Conservation (phyloP, 2,797 vertebrate species). For the Delichon dasypus region DNA sequence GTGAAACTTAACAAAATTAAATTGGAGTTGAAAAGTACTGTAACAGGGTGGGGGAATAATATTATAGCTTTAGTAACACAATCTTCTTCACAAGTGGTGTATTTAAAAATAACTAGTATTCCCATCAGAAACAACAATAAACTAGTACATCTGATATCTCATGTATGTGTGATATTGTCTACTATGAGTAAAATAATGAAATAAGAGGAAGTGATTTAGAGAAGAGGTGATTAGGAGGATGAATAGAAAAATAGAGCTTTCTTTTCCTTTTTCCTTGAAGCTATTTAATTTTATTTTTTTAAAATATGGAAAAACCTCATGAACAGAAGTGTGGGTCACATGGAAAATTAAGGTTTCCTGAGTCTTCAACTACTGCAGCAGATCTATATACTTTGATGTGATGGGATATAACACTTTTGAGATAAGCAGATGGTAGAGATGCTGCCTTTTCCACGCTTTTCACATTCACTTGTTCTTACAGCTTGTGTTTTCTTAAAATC, state of each 20-base stretch:
- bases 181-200: not conserved
- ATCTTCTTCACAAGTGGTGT: not conserved
- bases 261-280: not conserved
- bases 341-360: not conserved
- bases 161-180: not conserved
- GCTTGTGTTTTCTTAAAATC: not conserved
- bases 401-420: not conserved
- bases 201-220: not conserved
- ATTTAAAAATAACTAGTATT: not conserved
- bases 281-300: not conserved
- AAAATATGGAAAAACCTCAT: not conserved
- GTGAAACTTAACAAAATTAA: not conserved
- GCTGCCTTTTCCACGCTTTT: not conserved
- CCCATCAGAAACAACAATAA: not conserved
- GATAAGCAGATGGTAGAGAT: not conserved
- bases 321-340: not conserved
- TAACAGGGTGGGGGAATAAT: not conserved
- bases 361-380: not conserved
- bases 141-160: not conserved
- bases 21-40: not conserved
- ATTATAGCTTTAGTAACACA: not conserved
- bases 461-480: not conserved
- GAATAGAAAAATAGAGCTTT: not conserved
- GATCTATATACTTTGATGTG: not conserved
- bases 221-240: not conserved